phyloP scores from a whole-genome alignment of 1,140 invertebrate species.

The Myzus persicae region DNA sequence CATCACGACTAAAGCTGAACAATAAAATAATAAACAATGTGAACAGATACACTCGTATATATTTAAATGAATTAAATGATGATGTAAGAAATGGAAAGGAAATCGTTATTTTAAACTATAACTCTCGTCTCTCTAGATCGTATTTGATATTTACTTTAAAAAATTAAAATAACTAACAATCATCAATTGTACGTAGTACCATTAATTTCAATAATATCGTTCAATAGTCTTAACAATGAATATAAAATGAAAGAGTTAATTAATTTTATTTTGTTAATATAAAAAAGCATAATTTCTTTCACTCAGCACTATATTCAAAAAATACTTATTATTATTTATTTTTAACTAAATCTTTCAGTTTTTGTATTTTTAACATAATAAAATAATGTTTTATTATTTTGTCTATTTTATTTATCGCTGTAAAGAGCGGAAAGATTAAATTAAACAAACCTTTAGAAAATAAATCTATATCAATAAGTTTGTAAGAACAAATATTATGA shows the following conservation, averaged over 20 bases:
- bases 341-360: not conserved
- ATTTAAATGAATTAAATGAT: constrained; percentile 31
- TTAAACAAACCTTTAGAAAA: not conserved
- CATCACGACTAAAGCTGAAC: not conserved
- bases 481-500: not conserved
- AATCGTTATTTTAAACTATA: constrained; percentile 32
- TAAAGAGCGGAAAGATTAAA: not conserved
- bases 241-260: not conserved
- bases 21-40: constrained; percentile 41
- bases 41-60: constrained; percentile 29
- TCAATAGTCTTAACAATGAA: not conserved
- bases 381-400: not conserved
- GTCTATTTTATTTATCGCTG: not conserved
- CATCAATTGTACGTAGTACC: not conserved
- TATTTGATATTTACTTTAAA: not conserved
- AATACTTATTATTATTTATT: not conserved
- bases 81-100: constrained; percentile 28
- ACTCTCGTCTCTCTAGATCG: not conserved
- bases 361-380: not conserved
- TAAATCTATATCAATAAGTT: not conserved
- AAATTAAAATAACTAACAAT: constrained; percentile 8
- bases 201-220: not conserved
- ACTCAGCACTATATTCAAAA: not conserved
- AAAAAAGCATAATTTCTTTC: not conserved
- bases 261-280: not conserved